Percentiles rank a stretch among this genome's conserved stretches.
These are phyloP conservation scores for Agelastica alni DNA, from an alignment of 2,888 invertebrate species.

Conservation along the genomic window DNA sequence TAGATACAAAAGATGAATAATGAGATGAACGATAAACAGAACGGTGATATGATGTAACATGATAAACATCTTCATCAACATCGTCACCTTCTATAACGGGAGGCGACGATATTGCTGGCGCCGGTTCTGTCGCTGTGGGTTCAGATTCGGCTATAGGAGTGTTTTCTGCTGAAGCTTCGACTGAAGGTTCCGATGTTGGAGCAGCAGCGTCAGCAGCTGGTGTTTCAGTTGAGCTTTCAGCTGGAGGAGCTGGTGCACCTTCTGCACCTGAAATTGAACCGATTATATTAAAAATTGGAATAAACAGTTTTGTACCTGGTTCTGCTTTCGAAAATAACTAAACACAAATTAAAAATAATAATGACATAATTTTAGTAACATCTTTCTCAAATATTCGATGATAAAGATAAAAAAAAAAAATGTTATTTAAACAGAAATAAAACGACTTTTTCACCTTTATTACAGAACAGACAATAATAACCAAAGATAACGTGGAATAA, in stretches of 20 bases:
- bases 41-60: conserved; percentile 24
- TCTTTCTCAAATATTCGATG: no score
- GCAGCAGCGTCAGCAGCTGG: conserved; percentile 36
- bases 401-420: no score
- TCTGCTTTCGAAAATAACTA: no score
- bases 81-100: conserved; percentile 35
- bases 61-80: conserved; percentile 13
- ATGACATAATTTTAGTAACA: no score
- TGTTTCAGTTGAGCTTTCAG: conserved; percentile 44
- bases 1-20: conserved; percentile 22
- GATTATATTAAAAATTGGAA: no score
- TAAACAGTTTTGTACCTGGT: no score
- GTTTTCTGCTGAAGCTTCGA: conserved; percentile 37
- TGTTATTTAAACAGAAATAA: no score
- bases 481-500: no score
- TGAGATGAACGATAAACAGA: conserved; percentile 29
- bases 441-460: no score
- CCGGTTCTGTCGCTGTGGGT: conserved; percentile 33
- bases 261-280: conserved; percentile 33
- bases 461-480: no score
- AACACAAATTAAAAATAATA: no score
- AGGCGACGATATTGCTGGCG: conserved; percentile 26
- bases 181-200: conserved; percentile 33
- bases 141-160: conserved; percentile 40
- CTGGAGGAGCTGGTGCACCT: conserved; percentile 47